Percentiles rank a stretch among this genome's conserved stretches.
phyloP scores from a whole-genome alignment of 2,797 vertebrate species.

The Gymnoscopelus microlampas region DNA sequence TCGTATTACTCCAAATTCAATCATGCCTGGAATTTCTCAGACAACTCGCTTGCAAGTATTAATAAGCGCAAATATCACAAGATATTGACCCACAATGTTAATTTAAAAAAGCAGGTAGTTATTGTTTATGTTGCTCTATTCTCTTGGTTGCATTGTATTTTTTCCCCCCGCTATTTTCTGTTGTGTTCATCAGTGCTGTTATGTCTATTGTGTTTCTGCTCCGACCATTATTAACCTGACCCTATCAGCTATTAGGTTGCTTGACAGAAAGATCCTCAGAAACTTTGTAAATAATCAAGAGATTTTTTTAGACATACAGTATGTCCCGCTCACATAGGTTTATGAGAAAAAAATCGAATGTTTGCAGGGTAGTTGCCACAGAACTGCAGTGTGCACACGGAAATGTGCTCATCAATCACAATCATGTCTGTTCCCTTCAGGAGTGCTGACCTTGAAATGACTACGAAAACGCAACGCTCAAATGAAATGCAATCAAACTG shows the following conservation, averaged over 20 bases:
- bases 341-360: constrained; percentile 71
- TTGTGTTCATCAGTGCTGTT: constrained; percentile 61
- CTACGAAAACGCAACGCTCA: constrained; percentile 66
- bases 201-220: constrained; percentile 51
- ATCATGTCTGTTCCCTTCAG: constrained; percentile 60
- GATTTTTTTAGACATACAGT: constrained; percentile 64
- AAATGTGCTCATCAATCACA: constrained; percentile 66
- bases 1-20: constrained; percentile 30
- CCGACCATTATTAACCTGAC: constrained; percentile 62
- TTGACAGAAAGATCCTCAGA: constrained; percentile 76
- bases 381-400: constrained; percentile 66
- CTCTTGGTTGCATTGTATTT: constrained; percentile 41
- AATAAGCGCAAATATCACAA: constrained; percentile 19
- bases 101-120: constrained; percentile 39
- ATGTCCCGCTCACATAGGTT: constrained; percentile 65
- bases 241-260: constrained; percentile 65
- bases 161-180: constrained; percentile 52
- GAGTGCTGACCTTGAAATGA: constrained; percentile 60
- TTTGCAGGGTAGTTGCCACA: constrained; percentile 71
- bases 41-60: constrained; percentile 33
- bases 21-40: constrained; percentile 25
- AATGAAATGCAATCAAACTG: constrained; percentile 88
- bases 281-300: constrained; percentile 79
- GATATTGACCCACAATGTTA: constrained; percentile 9
- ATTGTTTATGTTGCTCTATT: constrained; percentile 34